phyloP scores from a whole-genome alignment of 2,797 vertebrate genomes.

The Liasis olivaceus region DNA sequence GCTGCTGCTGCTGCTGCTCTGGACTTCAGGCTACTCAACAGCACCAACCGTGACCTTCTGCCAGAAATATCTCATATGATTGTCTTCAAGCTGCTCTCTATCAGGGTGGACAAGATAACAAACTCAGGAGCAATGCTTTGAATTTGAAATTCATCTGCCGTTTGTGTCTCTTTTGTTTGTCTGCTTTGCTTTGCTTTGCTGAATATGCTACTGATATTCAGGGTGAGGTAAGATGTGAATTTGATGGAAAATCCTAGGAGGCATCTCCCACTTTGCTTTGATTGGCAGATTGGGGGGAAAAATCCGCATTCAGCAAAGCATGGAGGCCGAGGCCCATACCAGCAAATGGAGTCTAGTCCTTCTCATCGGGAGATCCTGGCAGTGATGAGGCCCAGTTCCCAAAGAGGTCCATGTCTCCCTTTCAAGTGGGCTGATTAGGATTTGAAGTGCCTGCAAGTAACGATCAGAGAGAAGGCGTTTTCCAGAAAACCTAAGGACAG shows the following conservation, averaged over 20 bases:
- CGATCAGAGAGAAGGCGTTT: background rate
- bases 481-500: background rate
- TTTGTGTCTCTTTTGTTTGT: background rate
- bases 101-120: background rate
- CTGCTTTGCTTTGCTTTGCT: background rate
- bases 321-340: background rate
- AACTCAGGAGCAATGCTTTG: background rate
- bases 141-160: background rate
- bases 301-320: background rate
- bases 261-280: background rate
- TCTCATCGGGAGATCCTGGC: background rate
- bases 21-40: background rate
- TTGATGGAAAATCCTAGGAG: background rate
- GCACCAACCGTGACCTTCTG: background rate
- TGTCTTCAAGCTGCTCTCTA: background rate
- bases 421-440: slow-evolving; percentile 20
- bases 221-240: background rate
- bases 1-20: background rate
- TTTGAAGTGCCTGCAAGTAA: slow-evolving; percentile 1
- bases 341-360: background rate
- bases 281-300: background rate
- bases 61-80: slow-evolving; percentile 13
- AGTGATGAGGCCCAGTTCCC: background rate
- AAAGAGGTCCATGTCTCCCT: slow-evolving; percentile 14
- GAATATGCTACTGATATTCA: background rate